Percentiles rank a stretch among this genome's conserved stretches.
These are phyloP conservation scores for Orthosia gothica DNA, from an alignment of 2,888 invertebrate species.

Conservation along the genomic window DNA sequence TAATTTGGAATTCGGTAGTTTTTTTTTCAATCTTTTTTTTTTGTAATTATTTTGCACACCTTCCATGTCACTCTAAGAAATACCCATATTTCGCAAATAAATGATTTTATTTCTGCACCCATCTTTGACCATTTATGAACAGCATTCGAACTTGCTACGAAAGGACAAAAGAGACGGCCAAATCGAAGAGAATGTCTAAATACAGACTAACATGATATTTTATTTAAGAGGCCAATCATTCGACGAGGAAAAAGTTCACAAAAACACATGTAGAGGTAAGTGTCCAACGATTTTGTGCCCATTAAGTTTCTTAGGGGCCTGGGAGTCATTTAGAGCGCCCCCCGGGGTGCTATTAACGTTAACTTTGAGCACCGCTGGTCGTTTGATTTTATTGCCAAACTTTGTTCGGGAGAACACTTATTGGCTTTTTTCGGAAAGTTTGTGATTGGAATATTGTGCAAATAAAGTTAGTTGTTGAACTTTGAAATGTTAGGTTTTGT, in stretches of 20 bases:
- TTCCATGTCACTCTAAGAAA: no score
- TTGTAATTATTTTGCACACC: no score
- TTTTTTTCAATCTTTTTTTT: no score
- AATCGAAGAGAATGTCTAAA: not conserved
- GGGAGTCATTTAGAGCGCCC: slow-evolving; percentile 24
- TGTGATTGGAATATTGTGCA: slow-evolving; percentile 8
- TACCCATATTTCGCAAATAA: no score
- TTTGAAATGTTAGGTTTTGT: not conserved
- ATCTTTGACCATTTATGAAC: no score
- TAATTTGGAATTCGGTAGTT: no score
- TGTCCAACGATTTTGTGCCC: slow-evolving; percentile 18
- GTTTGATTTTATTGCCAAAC: slow-evolving; percentile 34
- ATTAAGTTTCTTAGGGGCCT: slow-evolving; percentile 27
- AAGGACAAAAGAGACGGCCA: not conserved
- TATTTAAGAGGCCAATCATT: not conserved
- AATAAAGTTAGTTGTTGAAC: not conserved
- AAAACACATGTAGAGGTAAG: slow-evolving; percentile 43
- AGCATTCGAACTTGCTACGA: no score
- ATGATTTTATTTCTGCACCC: no score
- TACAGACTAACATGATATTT: slow-evolving; percentile 1
- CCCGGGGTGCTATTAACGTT: slow-evolving; percentile 24
- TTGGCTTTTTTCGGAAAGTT: slow-evolving; percentile 12
- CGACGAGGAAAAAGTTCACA: slow-evolving; percentile 8
- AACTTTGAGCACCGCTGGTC: slow-evolving; percentile 24
- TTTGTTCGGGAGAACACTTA: slow-evolving; percentile 22